Percentiles rank a stretch among this genome's conserved stretches.
Evolutionary conservation across 1,140 invertebrate species (phyloP).

Genomic region (Ditylenchus dipsaci): DNA sequence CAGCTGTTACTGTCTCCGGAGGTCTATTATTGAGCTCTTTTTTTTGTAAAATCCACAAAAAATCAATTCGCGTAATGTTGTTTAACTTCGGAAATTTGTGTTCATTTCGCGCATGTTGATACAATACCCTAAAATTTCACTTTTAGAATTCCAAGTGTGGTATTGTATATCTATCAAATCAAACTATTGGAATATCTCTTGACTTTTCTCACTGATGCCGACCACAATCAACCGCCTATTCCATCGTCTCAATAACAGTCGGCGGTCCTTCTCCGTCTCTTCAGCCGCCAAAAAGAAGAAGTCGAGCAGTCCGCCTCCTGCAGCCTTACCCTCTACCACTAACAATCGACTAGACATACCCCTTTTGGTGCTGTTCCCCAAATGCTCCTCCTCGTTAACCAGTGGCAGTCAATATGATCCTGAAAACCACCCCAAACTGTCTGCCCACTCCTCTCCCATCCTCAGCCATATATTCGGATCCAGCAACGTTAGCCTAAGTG

Average conservation of each 20-base stretch:
- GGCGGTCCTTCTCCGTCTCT: neutral
- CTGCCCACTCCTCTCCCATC: neutral
- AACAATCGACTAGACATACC: neutral
- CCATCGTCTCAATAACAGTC: neutral
- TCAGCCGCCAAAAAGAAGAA: neutral
- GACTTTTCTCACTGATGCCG: neutral
- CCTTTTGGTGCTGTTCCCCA: neutral
- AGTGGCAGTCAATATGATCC: neutral
- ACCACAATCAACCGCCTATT: neutral
- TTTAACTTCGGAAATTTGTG: no score
- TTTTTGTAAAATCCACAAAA: no score
- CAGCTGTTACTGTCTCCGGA: no score
- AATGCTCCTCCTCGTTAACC: neutral
- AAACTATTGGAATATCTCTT: no score
- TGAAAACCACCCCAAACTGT: neutral
- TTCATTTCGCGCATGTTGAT: no score
- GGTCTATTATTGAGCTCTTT: no score
- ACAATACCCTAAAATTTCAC: no score
- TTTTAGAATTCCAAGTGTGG: no score
- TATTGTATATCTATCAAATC: no score
- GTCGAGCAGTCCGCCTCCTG: neutral
- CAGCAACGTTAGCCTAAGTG: neutral
- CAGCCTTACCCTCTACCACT: neutral
- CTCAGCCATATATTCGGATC: neutral
- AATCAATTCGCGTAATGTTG: no score